These are phyloP conservation scores for Hemicordylus capensis DNA, from an alignment of 2,113 vertebrate species.

Conservation along the genomic window DNA sequence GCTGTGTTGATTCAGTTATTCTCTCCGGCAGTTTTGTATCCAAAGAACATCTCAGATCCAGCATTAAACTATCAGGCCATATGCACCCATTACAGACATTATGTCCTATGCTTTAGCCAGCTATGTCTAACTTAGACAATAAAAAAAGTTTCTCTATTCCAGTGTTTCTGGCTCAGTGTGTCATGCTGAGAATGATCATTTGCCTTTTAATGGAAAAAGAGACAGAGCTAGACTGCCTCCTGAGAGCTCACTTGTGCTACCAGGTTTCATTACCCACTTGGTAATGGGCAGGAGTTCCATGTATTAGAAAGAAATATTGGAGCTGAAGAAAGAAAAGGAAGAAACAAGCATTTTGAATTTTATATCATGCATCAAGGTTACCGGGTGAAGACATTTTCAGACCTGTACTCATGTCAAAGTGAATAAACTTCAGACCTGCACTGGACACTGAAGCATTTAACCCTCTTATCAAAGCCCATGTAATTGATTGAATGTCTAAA, in stretches of 20 bases:
- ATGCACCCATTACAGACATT: slow-evolving; percentile 63
- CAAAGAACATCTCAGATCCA: neutral
- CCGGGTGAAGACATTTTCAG: too few species aligned
- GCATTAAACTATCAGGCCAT: slow-evolving; percentile 57
- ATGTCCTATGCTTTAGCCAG: slow-evolving; percentile 61
- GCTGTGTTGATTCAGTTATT: neutral
- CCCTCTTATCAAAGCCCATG: neutral
- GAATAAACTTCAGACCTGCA: too few species aligned
- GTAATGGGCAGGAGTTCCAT: slow-evolving; percentile 62
- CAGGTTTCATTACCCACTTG: slow-evolving; percentile 70
- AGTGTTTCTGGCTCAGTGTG: slow-evolving; percentile 47
- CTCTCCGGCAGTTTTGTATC: neutral
- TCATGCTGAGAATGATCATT: slow-evolving; percentile 64
- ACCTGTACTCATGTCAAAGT: too few species aligned
- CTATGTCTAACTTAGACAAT: slow-evolving; percentile 58
- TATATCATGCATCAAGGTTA: too few species aligned
- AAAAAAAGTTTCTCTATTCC: slow-evolving; percentile 64
- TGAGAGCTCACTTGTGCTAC: slow-evolving; percentile 67
- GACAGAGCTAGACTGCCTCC: slow-evolving; percentile 57
- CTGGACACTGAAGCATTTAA: neutral
- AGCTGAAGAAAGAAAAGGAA: slow-evolving; percentile 36
- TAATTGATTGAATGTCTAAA: neutral
- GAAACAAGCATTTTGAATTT: neutral
- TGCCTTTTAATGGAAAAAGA: slow-evolving; percentile 63
- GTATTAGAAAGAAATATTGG: slow-evolving; percentile 64